These are phyloP conservation scores for Pseudoatta argentina DNA, from an alignment of 1,140 invertebrate species.

Conservation along the genomic window DNA sequence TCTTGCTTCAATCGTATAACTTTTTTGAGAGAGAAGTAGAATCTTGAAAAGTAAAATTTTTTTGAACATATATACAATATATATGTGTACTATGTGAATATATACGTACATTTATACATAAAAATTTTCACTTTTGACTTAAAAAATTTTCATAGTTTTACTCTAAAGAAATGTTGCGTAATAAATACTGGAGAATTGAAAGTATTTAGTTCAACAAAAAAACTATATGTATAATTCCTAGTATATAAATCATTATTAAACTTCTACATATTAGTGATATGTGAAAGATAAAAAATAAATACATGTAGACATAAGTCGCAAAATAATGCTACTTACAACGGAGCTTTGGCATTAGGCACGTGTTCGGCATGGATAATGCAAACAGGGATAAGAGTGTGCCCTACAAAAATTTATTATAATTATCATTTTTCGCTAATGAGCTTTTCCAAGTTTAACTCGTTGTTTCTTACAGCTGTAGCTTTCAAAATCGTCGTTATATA, in stretches of 20 bases:
- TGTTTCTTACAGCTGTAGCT: constrained; percentile 49
- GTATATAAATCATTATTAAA: not conserved
- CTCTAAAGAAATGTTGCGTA: too few species aligned
- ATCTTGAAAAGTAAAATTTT: too few species aligned
- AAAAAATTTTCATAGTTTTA: too few species aligned
- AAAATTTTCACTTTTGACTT: too few species aligned
- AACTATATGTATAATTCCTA: not conserved
- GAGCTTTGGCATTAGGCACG: constrained; percentile 62
- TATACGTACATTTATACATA: too few species aligned
- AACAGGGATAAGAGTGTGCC: constrained; percentile 58
- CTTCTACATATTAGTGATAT: not conserved
- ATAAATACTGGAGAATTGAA: not conserved
- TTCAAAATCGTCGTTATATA: constrained; percentile 55
- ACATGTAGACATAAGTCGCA: not conserved
- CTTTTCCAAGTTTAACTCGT: constrained; percentile 37
- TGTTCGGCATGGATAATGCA: constrained; percentile 78
- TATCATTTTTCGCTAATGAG: constrained; percentile 56
- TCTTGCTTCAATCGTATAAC: too few species aligned
- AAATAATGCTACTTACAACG: constrained; percentile 77
- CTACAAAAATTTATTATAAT: constrained; percentile 74
- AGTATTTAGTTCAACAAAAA: not conserved
- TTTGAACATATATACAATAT: too few species aligned
- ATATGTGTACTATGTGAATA: too few species aligned
- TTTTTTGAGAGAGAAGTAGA: too few species aligned
- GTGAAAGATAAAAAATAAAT: not conserved